phyloP scores from a whole-genome alignment of 1,140 invertebrate species.

The Hyles euphorbiae region DNA sequence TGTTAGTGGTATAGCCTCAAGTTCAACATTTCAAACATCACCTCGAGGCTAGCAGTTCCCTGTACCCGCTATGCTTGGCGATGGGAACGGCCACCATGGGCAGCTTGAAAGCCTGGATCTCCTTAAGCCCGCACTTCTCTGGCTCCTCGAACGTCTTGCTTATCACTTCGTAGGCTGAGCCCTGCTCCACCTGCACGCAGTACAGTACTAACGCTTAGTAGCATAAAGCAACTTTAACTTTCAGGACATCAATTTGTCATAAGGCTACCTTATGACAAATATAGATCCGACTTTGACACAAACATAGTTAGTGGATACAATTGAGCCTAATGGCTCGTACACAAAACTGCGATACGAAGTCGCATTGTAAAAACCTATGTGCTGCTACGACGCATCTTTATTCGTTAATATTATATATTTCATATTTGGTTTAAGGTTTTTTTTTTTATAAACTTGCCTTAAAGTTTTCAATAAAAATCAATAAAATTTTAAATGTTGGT shows the following conservation, averaged over 20 bases:
- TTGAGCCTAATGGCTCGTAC: too few species aligned
- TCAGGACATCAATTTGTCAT: neutral
- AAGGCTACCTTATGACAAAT: neutral
- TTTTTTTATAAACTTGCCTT: too few species aligned
- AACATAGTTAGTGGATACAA: too few species aligned
- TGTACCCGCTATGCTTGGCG: conserved; percentile 75
- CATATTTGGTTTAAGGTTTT: too few species aligned
- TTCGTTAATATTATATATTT: too few species aligned
- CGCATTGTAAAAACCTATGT: too few species aligned
- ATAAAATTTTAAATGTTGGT: too few species aligned
- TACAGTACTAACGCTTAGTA: neutral
- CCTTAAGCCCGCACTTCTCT: conserved; percentile 77
- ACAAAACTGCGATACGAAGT: too few species aligned
- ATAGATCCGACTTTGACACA: neutral
- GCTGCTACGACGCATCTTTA: too few species aligned
- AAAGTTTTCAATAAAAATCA: too few species aligned
- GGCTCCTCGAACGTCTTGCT: conserved; percentile 76
- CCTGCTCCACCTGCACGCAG: conserved; percentile 65
- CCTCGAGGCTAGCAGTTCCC: conserved; percentile 74
- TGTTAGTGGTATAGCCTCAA: too few species aligned
- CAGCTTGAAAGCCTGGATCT: conserved; percentile 74
- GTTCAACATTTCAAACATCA: conserved; percentile 14
- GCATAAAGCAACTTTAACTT: too few species aligned
- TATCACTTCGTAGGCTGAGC: conserved; percentile 76
- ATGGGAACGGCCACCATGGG: conserved; percentile 74